phyloP scores from a whole-genome alignment of 2,888 invertebrate genomes.

The Hyposoter didymator region DNA sequence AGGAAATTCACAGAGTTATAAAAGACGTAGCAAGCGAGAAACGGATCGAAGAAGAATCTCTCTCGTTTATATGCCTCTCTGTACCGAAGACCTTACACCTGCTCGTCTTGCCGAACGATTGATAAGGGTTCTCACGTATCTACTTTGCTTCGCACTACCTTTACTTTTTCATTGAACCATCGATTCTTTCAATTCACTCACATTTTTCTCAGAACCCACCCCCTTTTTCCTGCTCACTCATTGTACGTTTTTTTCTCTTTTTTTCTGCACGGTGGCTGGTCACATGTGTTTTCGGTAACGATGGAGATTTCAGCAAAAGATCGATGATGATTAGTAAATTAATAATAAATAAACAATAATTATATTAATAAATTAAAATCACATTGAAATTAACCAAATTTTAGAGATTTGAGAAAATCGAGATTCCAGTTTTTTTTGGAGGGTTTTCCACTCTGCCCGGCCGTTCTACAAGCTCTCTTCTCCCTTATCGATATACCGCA shows the following conservation, averaged over 20 bases:
- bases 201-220: conserved; percentile 16
- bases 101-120: conserved; percentile 27
- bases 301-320: background rate
- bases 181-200: conserved; percentile 29
- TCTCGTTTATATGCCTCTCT: conserved; percentile 27
- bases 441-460: no score
- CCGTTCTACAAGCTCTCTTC: no score
- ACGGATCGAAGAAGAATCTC: conserved; percentile 21
- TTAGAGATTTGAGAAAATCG: no score
- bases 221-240: background rate
- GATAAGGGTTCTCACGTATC: conserved; percentile 40
- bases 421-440: no score
- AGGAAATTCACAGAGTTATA: conserved; percentile 31
- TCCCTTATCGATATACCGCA: background rate
- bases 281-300: background rate
- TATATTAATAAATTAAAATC: no score
- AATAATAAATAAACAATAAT: no score
- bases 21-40: conserved; percentile 8
- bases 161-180: conserved; percentile 42
- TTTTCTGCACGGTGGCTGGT: background rate
- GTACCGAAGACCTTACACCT: conserved; percentile 30
- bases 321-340: background rate
- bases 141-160: background rate
- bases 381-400: no score
- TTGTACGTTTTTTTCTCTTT: background rate